Conservation (phyloP, 2,797 vertebrate species). For the Anas capensis region DNA sequence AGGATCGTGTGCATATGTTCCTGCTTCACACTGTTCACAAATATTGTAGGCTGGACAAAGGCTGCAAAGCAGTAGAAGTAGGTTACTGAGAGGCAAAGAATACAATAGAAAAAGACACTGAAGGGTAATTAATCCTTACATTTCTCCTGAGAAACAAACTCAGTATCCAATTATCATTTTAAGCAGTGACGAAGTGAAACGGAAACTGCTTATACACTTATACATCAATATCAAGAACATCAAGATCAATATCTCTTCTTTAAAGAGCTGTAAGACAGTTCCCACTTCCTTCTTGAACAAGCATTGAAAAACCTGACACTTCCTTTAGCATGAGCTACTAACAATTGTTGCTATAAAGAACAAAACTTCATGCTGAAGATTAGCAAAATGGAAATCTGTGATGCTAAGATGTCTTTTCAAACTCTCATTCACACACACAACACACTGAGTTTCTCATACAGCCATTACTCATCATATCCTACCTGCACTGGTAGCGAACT, state of each 20-base stretch:
- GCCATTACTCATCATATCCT: neutral
- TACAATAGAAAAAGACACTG: neutral
- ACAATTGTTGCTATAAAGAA: neutral
- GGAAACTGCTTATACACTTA: neutral
- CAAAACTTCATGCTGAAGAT: neutral
- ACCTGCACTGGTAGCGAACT: constrained; percentile 98
- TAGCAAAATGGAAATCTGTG: rapidly evolving
- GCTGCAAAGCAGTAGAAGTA: constrained; percentile 71
- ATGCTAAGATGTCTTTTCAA: rapidly evolving
- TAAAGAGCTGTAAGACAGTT: neutral
- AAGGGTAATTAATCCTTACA: neutral
- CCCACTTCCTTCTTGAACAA: neutral
- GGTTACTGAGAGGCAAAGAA: neutral
- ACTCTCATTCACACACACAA: rapidly evolving
- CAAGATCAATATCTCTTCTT: neutral
- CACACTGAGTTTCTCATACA: rapidly evolving
- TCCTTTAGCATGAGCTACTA: neutral
- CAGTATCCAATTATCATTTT: rapidly evolving
- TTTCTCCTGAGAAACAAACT: neutral
- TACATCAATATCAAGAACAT: neutral
- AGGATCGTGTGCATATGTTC: constrained; percentile 88
- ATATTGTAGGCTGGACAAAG: constrained; percentile 93
- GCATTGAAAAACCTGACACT: rapidly evolving
- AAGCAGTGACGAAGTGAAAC: neutral
- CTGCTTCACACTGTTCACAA: constrained; percentile 89